Base-by-base conservation (phyloP, 2,888 invertebrate species). In the Ypsolopha sequella region DNA sequence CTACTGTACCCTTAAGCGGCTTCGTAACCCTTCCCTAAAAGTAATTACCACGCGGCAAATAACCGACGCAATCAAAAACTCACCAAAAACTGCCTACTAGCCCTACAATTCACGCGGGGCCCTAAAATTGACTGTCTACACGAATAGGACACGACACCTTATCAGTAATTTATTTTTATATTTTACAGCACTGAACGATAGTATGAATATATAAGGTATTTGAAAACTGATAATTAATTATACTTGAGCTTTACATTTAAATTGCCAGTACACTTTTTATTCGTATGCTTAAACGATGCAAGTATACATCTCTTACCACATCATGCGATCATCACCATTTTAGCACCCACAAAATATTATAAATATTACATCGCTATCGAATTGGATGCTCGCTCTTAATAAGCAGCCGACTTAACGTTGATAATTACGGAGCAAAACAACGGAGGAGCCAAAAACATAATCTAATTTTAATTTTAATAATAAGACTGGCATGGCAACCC, bases 21-120 rank as follows among this genome's bases (percentile, higher is more conserved):
- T 24, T 24, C 24, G 24, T 24, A 36, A 53, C 53, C 51, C 53
- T 53, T 53, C 43, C 39, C 41, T 11, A 48, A 48, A 51, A 51
- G 53, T 53, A 53, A 53, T 53, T 53, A 53, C 36, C 48, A 48
- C 35, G 53, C 38, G 48, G 43, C 43, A 43, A 50, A 41, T 50
- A 36, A 41, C 39, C 43, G 43, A 24, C 41, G 51, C 51, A 51
- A 51, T 53, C 47, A 53, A 53, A 53, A 53, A 48, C 51, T 34
- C 45, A 44, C 48, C 36, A 53, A 53, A 53, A 53, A 47, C 47
- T 36, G 36, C 50, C 41, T 35, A 36, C 43, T 10, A 13, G 36
- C 11, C 9, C n/a, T 13, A 13, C 13, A 44, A 13, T 6, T 14
- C 7, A 9, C 9, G 6, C 9, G 45, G 10, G 35, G 10, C 33